These are phyloP conservation scores for Neopelma chrysocephalum DNA, from an alignment of 2,797 vertebrate species.

Conservation along the genomic window DNA sequence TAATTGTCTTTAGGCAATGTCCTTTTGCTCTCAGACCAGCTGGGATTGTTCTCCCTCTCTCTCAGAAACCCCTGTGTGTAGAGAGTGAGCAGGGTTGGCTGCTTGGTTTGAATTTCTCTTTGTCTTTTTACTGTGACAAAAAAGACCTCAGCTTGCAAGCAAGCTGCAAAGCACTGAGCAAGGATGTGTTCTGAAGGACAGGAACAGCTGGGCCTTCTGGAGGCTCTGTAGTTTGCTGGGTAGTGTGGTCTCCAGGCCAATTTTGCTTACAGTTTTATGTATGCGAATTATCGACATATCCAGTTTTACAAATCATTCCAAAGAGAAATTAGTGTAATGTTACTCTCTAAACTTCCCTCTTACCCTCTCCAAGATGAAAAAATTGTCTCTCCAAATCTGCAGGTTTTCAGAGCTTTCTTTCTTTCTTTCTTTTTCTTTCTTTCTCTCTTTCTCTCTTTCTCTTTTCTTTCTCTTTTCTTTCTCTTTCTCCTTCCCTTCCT, in stretches of 20 bases:
- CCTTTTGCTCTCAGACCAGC: constrained; percentile 12
- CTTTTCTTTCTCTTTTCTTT: not conserved
- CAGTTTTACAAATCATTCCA: not conserved
- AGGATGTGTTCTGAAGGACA: constrained; percentile 62
- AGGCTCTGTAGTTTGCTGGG: not conserved
- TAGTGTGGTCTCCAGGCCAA: not conserved
- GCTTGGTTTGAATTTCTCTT: constrained; percentile 46
- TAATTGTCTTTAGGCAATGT: not conserved
- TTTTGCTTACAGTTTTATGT: not conserved
- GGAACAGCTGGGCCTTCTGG: constrained; percentile 67
- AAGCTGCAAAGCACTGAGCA: not conserved
- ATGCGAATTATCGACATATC: not conserved
- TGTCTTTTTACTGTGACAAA: constrained; percentile 52
- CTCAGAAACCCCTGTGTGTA: not conserved
- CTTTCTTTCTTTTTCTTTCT: not conserved
- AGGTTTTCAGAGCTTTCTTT: not conserved
- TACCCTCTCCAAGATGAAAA: not conserved
- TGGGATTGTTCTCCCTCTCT: not conserved
- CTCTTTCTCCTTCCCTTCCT: not conserved
- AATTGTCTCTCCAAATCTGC: not conserved
- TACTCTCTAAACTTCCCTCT: not conserved
- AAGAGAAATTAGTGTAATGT: not conserved
- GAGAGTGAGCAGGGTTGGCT: not conserved
- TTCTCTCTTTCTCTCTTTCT: not conserved
- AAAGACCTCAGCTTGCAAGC: constrained; percentile 25